These are phyloP conservation scores for Drosophila subpulchrella DNA, from an alignment of 1,140 invertebrate species.

Conservation along the genomic window DNA sequence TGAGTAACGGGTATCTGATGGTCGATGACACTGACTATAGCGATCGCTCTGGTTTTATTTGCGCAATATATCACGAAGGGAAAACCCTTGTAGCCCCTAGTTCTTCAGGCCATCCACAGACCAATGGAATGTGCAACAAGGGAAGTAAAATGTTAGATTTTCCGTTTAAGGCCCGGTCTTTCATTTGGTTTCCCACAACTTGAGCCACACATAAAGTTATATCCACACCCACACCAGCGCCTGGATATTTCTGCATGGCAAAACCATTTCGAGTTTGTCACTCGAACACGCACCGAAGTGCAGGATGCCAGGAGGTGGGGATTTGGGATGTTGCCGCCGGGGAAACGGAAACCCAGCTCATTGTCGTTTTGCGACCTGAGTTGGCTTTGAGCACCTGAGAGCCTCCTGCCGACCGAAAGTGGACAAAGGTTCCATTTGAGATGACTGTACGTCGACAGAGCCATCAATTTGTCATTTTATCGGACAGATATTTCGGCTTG, in stretches of 20 bases:
- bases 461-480: constrained; percentile 1
- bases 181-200: constrained; percentile 8
- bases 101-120: background rate
- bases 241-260: constrained; percentile 23
- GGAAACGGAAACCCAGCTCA: background rate
- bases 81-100: background rate
- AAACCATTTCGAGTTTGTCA: constrained; percentile 33
- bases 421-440: constrained; percentile 3
- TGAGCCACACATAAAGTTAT: constrained; percentile 16
- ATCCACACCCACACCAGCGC: background rate
- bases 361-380: constrained; percentile 10
- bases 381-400: constrained; percentile 23
- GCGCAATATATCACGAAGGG: background rate
- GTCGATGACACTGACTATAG: too few relatives aligned
- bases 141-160: constrained; percentile 10
- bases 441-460: background rate
- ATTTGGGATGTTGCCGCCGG: background rate
- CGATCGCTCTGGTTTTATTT: too few relatives aligned
- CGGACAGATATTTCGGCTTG: background rate
- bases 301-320: background rate
- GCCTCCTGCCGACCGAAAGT: constrained; percentile 1
- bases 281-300: constrained; percentile 14
- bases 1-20: too few relatives aligned
- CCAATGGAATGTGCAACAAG: constrained; percentile 5
- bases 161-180: background rate